A percentile compares a stretch with the other conserved stretches of the same genome.
phyloP scores from a whole-genome alignment of 2,888 invertebrate species.

The Molanna angustata region DNA sequence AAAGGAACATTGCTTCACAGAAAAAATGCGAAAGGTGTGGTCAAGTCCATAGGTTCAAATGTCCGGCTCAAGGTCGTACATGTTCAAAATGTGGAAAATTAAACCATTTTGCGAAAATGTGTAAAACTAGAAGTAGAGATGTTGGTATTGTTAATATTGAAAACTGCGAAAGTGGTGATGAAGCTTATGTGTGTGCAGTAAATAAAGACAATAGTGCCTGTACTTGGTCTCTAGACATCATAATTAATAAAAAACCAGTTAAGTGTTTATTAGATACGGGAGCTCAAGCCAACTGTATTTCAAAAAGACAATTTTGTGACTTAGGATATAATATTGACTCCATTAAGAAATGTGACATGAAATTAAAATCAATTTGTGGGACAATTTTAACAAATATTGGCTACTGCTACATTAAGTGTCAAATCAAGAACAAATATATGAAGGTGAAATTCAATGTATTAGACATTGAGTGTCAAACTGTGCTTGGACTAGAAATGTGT shows the following conservation, averaged over 20 bases:
- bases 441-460: constrained; percentile 1
- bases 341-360: not conserved
- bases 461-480: not conserved
- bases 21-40: constrained; percentile 3
- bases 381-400: constrained; percentile 1
- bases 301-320: constrained; percentile 1
- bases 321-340: not conserved
- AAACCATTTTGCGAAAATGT: constrained; percentile 4
- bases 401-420: not conserved
- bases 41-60: constrained; percentile 1
- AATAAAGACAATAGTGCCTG: not conserved
- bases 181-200: not conserved
- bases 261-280: constrained; percentile 4
- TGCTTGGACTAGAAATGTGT: constrained; percentile 2
- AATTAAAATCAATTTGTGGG: not conserved
- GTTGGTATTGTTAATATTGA: not conserved
- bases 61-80: not conserved
- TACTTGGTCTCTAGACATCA: not conserved
- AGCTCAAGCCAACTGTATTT: constrained; percentile 5
- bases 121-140: not conserved
- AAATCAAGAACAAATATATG: not conserved
- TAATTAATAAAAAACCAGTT: not conserved
- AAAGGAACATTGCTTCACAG: too few relatives aligned
- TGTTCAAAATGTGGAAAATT: not conserved
- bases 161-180: not conserved